A percentile compares a stretch with the other conserved stretches of the same genome.
phyloP scores from a whole-genome alignment of 1,140 invertebrate species.

The Anadara kagoshimensis region DNA sequence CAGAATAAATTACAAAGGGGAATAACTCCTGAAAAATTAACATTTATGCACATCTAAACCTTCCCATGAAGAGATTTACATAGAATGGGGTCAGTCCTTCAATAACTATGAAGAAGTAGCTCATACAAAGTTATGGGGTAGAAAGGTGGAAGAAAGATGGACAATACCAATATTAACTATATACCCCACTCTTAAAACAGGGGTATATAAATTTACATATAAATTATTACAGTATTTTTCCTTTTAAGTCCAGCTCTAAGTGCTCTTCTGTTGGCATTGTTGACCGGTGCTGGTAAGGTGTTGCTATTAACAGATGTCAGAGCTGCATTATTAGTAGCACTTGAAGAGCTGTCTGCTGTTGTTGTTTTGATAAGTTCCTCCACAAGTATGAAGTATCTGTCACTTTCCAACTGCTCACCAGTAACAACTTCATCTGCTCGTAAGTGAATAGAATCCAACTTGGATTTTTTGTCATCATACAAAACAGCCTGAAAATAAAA shows the following conservation, averaged over 20 bases:
- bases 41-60: no score
- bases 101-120: no score
- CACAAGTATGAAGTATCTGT: conserved; percentile 56
- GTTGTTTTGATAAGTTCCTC: conserved; percentile 35
- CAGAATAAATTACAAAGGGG: no score
- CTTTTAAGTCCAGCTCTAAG: conserved; percentile 50
- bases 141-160: no score
- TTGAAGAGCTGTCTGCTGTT: no score
- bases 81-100: no score
- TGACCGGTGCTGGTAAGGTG: not conserved
- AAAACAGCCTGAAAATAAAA: conserved; percentile 51
- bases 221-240: conserved; percentile 44
- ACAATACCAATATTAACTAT: no score
- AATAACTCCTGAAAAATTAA: no score
- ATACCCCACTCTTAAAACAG: no score
- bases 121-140: no score
- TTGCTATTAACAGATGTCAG: not conserved
- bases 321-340: not conserved
- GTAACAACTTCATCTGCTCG: conserved; percentile 45
- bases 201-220: conserved; percentile 9
- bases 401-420: conserved; percentile 62
- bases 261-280: conserved; percentile 1
- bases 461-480: conserved; percentile 58
- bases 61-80: no score
- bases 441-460: conserved; percentile 56